These are phyloP conservation scores for Apostichopus leukothele DNA, from an alignment of 53 echinoderm and acorn worm genomes.

Conservation along the genomic window DNA sequence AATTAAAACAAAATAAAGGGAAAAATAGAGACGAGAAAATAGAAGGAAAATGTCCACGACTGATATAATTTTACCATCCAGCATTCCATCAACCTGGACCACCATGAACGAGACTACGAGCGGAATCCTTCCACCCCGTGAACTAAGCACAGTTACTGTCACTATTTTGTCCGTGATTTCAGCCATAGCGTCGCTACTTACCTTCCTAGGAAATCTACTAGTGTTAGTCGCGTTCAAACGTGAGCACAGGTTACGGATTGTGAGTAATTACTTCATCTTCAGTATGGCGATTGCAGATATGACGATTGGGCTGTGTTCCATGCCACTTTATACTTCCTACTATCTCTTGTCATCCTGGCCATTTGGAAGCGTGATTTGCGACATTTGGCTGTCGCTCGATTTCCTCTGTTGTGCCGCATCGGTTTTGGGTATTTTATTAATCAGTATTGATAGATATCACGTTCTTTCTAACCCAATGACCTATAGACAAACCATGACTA, in stretches of 20 bases:
- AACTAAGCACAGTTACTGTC: conserved; percentile 9
- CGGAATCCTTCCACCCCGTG: neutral
- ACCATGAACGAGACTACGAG: conserved; percentile 34
- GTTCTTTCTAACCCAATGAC: conserved; percentile 82
- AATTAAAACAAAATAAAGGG: too few relatives aligned
- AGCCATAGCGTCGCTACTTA: conserved; percentile 69
- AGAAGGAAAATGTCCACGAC: conserved; percentile 5
- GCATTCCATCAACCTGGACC: conserved; percentile 8
- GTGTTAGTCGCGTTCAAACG: conserved; percentile 85
- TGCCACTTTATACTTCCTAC: conserved; percentile 92
- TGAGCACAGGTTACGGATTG: conserved; percentile 69
- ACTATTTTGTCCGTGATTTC: conserved; percentile 62
- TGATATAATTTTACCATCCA: conserved; percentile 14
- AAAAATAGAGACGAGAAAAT: too few relatives aligned
- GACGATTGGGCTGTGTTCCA: conserved; percentile 79
- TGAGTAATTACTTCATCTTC: conserved; percentile 85
- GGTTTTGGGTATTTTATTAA: conserved; percentile 83
- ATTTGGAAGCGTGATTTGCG: conserved; percentile 75
- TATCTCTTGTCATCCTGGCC: conserved; percentile 78
- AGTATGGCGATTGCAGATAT: conserved; percentile 86
- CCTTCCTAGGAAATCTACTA: conserved; percentile 75
- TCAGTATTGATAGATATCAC: conserved; percentile 85
- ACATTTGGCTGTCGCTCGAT: conserved; percentile 86
- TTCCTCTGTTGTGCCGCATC: conserved; percentile 94
- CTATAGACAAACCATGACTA: conserved; percentile 85